A percentile compares a stretch with the other conserved stretches of the same genome.
Conservation (phyloP, 2,113 vertebrate species). For the Bambusicola thoracicus region DNA sequence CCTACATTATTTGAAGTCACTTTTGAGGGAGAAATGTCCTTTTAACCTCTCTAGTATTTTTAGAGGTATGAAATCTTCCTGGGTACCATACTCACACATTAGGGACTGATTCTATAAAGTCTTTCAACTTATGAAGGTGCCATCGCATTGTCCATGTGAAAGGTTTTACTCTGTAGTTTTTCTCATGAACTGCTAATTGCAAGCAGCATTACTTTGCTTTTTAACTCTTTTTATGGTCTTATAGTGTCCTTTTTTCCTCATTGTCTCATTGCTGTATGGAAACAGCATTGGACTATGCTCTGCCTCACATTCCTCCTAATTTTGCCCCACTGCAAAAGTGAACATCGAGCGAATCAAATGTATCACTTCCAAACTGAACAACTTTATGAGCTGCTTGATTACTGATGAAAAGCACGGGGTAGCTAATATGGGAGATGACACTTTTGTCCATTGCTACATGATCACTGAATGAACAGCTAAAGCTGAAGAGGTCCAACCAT, state of each 20-base stretch:
- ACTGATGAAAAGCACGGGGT: not conserved
- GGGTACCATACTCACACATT: not conserved
- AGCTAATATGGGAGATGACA: not conserved
- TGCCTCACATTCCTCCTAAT: not conserved
- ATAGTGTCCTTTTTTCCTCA: not conserved
- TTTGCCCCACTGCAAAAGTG: constrained; percentile 34
- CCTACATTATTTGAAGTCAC: not conserved
- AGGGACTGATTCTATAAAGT: not conserved
- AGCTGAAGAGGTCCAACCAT: constrained; percentile 30
- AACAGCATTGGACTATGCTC: not conserved
- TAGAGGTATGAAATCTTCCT: not conserved
- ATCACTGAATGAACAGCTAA: constrained; percentile 23
- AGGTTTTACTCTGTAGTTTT: not conserved
- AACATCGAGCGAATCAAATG: constrained; percentile 32
- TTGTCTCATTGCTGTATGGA: not conserved
- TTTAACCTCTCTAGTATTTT: not conserved
- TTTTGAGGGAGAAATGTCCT: not conserved
- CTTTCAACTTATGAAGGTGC: not conserved
- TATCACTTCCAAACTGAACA: constrained; percentile 54
- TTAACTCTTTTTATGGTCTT: not conserved
- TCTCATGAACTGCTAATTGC: not conserved
- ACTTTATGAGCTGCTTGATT: constrained; percentile 59
- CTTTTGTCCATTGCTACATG: not conserved
- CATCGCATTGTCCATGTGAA: not conserved
- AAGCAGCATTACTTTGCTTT: not conserved